Base-by-base conservation (phyloP, 2,888 invertebrate species). In the Conchocele bisecta region DNA sequence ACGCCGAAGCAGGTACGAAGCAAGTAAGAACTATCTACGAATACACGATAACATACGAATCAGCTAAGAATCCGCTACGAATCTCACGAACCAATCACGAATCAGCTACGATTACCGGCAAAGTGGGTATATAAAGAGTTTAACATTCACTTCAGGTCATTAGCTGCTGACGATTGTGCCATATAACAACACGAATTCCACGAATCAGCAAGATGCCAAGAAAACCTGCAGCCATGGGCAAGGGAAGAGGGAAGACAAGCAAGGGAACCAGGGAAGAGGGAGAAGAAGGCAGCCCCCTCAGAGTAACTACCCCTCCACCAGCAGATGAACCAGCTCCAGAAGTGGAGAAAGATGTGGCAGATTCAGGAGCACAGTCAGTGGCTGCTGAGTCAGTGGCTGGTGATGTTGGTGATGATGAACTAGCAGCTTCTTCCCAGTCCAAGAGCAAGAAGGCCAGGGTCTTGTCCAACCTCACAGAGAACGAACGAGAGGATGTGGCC, bases 371-470 rank as follows among this genome's bases (percentile, higher is more conserved):
- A 31, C 33, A 51, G 51, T 51, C n/a, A 51, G 51, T 17, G 51
- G 35, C 33, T 51, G 31, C 20, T 54, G 64, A 58, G n/a, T 58
- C 70, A 63, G 50, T 54, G 35, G 37, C 58, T 44, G 35, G 41
- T 59, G 65, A 59, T 48, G 70, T 2, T 39, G 33, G 17, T 63
- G 64, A 58, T 64, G 46, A 70, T 64, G 59, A 53, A 20, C 35
- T 39, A 54, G 24, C 58, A 50, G 44, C 54, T 58, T 59, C 60
- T 59, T 61, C 50, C 42, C 59, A 63, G 51, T 44, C 60, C 31
- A 72, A 67, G 56, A 72, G 44, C 17, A 72, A 72, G 57, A 66
- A 71, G 50, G 71, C 71, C 46, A 66, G 60, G 56, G 54, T 60
- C 65, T 17, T 53, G 31, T 69, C 63, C 15, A 69, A 64, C 54